Conservation (phyloP, 2,888 invertebrate species). For the Polydrusus cervinus region DNA sequence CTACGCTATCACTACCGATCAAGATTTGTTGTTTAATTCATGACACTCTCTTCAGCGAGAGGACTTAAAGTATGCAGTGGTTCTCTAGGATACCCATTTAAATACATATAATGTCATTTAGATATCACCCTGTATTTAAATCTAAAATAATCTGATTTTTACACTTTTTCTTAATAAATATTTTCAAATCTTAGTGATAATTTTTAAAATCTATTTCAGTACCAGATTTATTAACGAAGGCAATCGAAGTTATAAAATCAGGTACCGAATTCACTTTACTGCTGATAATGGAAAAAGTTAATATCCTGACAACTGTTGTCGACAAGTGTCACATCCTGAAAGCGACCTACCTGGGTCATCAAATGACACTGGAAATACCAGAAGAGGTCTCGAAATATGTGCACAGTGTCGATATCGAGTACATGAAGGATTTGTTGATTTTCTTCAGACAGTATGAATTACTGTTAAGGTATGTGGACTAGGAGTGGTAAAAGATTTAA, state of each 20-base stretch:
- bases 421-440: slow-evolving; percentile 74
- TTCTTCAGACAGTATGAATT: slow-evolving; percentile 79
- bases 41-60: no score
- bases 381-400: slow-evolving; percentile 56
- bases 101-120: no score
- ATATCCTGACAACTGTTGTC: slow-evolving; percentile 75
- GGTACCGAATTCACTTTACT: slow-evolving; percentile 72
- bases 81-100: no score
- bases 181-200: no score
- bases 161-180: no score
- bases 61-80: no score
- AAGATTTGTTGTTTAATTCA: no score
- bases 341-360: slow-evolving; percentile 53
- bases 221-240: slow-evolving; percentile 66
- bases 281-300: slow-evolving; percentile 74
- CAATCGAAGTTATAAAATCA: slow-evolving; percentile 71
- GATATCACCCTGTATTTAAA: no score
- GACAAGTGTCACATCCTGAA: slow-evolving; percentile 69
- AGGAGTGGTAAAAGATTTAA: no score
- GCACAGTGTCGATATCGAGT: slow-evolving; percentile 69
- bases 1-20: no score
- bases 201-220: slow-evolving; percentile 60
- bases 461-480: slow-evolving; percentile 72
- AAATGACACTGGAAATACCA: slow-evolving; percentile 58
- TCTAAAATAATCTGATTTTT: no score